Conservation (phyloP, 2,797 vertebrate species). For the Harpagifer antarcticus region DNA sequence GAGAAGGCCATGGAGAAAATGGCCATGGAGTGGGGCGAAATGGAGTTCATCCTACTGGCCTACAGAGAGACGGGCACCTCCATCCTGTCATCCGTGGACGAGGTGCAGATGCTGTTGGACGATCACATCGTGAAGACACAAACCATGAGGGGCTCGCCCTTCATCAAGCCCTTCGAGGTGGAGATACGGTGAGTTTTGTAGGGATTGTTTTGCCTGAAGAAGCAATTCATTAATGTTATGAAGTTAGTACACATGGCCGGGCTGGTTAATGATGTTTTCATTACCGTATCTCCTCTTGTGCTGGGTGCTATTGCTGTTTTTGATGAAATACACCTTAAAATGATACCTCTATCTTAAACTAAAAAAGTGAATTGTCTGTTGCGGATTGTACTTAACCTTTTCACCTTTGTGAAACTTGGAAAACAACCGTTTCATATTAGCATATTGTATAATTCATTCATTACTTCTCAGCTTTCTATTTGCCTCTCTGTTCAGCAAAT, state of each 20-base stretch:
- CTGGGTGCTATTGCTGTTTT: neutral
- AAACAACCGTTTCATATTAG: neutral
- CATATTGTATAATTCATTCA: constrained; percentile 9
- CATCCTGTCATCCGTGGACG: constrained; percentile 90
- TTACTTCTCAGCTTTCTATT: constrained; percentile 11
- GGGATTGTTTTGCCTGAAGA: neutral
- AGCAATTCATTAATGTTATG: neutral
- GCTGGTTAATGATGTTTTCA: neutral
- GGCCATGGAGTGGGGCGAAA: constrained; percentile 84
- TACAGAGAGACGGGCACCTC: constrained; percentile 89
- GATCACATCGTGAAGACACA: constrained; percentile 94
- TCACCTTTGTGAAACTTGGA: constrained; percentile 1
- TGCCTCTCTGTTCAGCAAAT: constrained; percentile 19
- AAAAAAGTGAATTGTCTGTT: neutral
- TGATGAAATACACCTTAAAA: neutral
- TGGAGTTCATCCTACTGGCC: constrained; percentile 86
- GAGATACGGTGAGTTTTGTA: constrained; percentile 84
- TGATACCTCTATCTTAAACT: neutral
- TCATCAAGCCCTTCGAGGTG: constrained; percentile 89
- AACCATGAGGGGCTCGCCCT: constrained; percentile 91
- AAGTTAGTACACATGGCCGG: neutral
- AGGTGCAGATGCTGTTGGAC: constrained; percentile 91
- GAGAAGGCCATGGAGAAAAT: constrained; percentile 92
- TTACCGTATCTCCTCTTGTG: neutral
- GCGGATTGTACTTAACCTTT: neutral